Evolutionary conservation across 2,113 vertebrate species (phyloP).

Genomic region (Phocoena phocoena): DNA sequence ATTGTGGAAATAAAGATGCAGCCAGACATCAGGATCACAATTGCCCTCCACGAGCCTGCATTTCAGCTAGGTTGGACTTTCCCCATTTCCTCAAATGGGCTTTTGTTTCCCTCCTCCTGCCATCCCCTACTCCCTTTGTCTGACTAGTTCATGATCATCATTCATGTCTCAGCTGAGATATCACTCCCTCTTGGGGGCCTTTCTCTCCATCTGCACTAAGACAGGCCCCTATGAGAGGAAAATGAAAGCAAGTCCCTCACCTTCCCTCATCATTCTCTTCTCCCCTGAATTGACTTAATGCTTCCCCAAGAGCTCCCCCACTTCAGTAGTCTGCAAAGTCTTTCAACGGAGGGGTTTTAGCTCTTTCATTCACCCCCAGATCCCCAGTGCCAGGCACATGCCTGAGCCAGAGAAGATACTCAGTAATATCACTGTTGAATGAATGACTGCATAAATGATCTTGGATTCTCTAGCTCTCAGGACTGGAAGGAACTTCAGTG

Average conservation of each 20-base stretch:
- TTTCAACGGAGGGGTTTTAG: background rate
- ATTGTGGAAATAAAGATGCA: background rate
- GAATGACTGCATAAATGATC: background rate
- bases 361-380: background rate
- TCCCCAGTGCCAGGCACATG: background rate
- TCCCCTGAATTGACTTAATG: background rate
- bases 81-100: background rate
- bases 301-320: background rate
- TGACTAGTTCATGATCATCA: background rate
- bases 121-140: background rate
- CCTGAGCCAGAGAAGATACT: too few species aligned
- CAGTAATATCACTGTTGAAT: background rate
- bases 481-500: background rate
- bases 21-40: background rate
- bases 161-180: background rate
- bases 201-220: background rate
- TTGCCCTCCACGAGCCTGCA: fast-evolving
- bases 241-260: background rate
- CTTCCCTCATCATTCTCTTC: background rate
- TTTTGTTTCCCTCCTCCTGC: background rate
- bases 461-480: background rate
- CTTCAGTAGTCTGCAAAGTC: background rate
- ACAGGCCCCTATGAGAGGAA: background rate
- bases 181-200: background rate
- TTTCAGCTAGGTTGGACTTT: background rate